A percentile compares a stretch with the other conserved stretches of the same genome.
These are phyloP conservation scores for Zingel zingel DNA, from an alignment of 2,113 vertebrate species.

Conservation along the genomic window DNA sequence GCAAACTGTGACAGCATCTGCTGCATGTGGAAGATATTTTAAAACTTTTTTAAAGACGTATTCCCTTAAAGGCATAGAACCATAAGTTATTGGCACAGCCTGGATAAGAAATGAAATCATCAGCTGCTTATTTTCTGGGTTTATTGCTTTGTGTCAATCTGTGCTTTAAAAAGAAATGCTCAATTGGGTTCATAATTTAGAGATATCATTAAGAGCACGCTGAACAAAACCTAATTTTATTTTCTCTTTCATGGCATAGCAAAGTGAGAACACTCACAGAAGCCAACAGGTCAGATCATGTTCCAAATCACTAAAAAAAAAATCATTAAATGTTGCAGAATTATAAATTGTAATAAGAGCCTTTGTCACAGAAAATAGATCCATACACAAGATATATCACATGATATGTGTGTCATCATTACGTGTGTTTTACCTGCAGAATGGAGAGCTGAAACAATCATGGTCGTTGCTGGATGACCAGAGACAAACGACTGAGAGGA, in stretches of 20 bases:
- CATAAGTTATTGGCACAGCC: background rate
- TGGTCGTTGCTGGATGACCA: slow-evolving; percentile 89
- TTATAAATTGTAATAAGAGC: background rate
- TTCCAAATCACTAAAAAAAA: background rate
- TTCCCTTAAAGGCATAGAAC: background rate
- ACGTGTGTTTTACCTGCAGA: slow-evolving; percentile 67
- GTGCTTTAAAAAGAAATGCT: slow-evolving; percentile 19
- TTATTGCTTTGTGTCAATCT: slow-evolving; percentile 13
- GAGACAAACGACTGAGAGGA: slow-evolving; percentile 95
- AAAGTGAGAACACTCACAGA: background rate
- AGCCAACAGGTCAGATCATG: background rate
- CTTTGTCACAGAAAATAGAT: no score
- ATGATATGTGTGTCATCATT: no score
- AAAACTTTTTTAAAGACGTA: background rate
- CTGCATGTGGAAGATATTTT: background rate
- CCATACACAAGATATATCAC: background rate
- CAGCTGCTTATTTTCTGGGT: slow-evolving; percentile 6
- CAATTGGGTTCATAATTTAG: slow-evolving; percentile 9
- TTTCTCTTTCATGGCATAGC: background rate
- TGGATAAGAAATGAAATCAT: slow-evolving; percentile 16
- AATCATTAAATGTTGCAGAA: background rate
- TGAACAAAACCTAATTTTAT: background rate
- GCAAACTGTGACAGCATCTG: background rate
- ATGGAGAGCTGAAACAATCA: slow-evolving; percentile 95
- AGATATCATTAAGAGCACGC: background rate